These are phyloP conservation scores for Chunga burmeisteri DNA, from an alignment of 2,113 vertebrate species.

Conservation along the genomic window DNA sequence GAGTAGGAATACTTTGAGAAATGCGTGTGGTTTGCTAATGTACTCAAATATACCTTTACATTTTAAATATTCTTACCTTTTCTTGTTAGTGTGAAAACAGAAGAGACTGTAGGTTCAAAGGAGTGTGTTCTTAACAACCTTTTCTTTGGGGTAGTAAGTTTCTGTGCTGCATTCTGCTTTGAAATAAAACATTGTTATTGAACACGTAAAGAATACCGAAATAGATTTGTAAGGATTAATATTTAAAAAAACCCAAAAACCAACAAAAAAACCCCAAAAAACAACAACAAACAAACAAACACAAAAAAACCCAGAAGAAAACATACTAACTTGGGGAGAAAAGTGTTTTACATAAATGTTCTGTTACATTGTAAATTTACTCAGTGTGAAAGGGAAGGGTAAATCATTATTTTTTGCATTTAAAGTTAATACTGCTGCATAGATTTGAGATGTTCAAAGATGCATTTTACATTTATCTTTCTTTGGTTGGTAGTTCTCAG, in stretches of 20 bases:
- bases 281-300: too few species aligned
- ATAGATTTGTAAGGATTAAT: neutral
- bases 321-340: neutral
- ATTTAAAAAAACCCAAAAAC: neutral
- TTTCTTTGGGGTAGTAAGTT: neutral
- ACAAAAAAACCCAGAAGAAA: neutral
- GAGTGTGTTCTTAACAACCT: neutral
- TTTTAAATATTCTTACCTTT: neutral
- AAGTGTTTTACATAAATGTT: neutral
- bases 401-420: neutral
- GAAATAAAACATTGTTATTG: neutral
- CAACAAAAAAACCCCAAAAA: neutral
- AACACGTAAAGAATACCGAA: neutral
- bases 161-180: neutral
- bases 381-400: neutral
- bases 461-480: neutral
- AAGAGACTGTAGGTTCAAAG: neutral
- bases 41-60: neutral
- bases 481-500: neutral
- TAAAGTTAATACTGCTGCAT: neutral
- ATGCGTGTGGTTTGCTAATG: neutral
- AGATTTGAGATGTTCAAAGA: neutral
- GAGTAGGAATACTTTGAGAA: neutral
- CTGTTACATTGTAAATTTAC: neutral
- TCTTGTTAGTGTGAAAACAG: neutral